Base-by-base conservation (phyloP, 1,140 invertebrate species). In the Drosophila triauraria region DNA sequence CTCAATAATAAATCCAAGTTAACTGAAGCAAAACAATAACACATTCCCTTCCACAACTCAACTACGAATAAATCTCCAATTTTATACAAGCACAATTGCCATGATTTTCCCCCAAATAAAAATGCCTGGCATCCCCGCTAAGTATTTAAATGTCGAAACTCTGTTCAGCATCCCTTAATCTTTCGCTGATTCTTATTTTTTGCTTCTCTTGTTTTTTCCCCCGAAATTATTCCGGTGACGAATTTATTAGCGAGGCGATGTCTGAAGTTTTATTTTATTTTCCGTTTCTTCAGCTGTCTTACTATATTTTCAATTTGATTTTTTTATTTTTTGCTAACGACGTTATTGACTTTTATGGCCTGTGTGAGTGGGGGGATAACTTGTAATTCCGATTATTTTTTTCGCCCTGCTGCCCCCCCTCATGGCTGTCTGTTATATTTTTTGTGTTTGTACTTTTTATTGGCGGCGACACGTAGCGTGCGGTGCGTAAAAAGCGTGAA, bases 401-500 rank as follows among this genome's bases (percentile, higher is more conserved):
- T 35, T 60, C 43, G 6, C 51, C 53, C 53, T 35, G 5, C 53
- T 10, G 10, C 53, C 9, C 25, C 32, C 53, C 35, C 20, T 35
- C 20, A 20, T 12, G 38, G 23, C 54, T 74, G 68, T 60, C 69
- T 43, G 54, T 60, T 56, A 56, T 56, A 35, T 56, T 56, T 74
- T 74, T 74, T 60, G 77, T 67, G 78, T 67, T 78, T 62, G 75
- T 62, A 71, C 64, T 78, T 71, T 61, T 78, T 71, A 78, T 78
- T 78, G 75, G 51, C 54, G 57, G 57, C 51, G 64, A 57, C 57
- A 70, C 75, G 61, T 61, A 78, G 58, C 64, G 74, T 78, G 75
- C 74, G 75, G 56, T 61, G 76, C 76, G 75, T 78, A 78, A 78
- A 78, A 78, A 78, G 75, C 75, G 76, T 78, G 46, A 78, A 78